phyloP scores from a whole-genome alignment of 2,797 vertebrate species.

The Merluccius polli region DNA sequence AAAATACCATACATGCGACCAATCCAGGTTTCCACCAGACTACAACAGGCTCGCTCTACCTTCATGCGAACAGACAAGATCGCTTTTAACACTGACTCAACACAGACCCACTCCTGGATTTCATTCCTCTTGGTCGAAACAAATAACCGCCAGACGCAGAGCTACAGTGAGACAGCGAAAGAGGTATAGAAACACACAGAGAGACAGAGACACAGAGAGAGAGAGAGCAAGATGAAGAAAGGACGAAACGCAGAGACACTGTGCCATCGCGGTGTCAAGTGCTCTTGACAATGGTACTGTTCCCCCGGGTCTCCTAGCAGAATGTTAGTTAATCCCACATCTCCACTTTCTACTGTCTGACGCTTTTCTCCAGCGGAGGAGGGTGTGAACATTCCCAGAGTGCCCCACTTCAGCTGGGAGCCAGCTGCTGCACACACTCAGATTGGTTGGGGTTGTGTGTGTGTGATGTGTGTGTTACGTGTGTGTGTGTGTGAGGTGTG shows the following conservation, averaged over 20 bases:
- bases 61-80: neutral
- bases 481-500: no score
- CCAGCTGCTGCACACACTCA: conserved; percentile 15
- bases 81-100: neutral
- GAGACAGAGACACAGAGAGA: neutral
- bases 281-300: neutral
- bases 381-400: conserved; percentile 23
- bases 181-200: neutral
- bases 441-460: neutral
- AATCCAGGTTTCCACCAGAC: no score
- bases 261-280: neutral
- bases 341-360: neutral
- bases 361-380: neutral
- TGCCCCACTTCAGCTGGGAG: conserved; percentile 18
- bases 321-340: conserved; percentile 32
- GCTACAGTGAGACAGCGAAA: neutral
- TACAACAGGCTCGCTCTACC: neutral
- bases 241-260: neutral
- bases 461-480: no score
- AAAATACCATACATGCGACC: no score
- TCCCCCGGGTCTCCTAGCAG: conserved; percentile 18
- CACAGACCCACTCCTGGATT: neutral
- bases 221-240: neutral
- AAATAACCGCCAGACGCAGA: neutral
- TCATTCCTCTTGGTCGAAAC: no score